Conservation (phyloP, 2,797 vertebrate genomes). For the Siniperca obscura region DNA sequence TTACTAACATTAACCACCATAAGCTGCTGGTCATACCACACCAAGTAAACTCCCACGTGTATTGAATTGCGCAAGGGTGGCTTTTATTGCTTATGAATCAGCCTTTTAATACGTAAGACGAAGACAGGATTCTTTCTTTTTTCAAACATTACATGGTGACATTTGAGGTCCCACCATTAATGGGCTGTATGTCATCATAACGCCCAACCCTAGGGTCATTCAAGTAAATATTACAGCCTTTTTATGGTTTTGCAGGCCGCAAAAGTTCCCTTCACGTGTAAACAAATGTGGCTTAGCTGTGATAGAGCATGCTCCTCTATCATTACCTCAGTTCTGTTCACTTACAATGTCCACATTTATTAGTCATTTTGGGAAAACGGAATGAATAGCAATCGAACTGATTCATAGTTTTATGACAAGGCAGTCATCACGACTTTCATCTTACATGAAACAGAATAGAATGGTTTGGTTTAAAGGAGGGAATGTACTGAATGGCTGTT, state of each 20-base stretch:
- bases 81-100: too few relatives aligned
- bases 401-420: constrained; percentile 11
- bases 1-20: too few relatives aligned
- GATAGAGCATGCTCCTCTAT: not conserved
- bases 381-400: constrained; percentile 23
- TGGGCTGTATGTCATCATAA: not conserved
- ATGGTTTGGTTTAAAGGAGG: constrained; percentile 16
- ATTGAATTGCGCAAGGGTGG: too few relatives aligned
- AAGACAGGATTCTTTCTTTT: too few relatives aligned
- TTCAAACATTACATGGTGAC: too few relatives aligned
- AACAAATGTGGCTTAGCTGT: not conserved
- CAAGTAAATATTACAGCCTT: not conserved
- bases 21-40: too few relatives aligned
- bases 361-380: not conserved
- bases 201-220: not conserved
- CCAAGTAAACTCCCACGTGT: too few relatives aligned
- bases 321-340: constrained; percentile 17
- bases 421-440: not conserved
- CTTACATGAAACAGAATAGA: constrained; percentile 17
- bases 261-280: not conserved
- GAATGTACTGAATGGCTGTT: constrained; percentile 17
- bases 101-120: too few relatives aligned
- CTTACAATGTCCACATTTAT: constrained; percentile 2
- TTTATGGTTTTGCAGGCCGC: not conserved
- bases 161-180: too few relatives aligned